phyloP scores from a whole-genome alignment of 1,140 invertebrate genomes.

The Pseudomyrmex pallidus region DNA sequence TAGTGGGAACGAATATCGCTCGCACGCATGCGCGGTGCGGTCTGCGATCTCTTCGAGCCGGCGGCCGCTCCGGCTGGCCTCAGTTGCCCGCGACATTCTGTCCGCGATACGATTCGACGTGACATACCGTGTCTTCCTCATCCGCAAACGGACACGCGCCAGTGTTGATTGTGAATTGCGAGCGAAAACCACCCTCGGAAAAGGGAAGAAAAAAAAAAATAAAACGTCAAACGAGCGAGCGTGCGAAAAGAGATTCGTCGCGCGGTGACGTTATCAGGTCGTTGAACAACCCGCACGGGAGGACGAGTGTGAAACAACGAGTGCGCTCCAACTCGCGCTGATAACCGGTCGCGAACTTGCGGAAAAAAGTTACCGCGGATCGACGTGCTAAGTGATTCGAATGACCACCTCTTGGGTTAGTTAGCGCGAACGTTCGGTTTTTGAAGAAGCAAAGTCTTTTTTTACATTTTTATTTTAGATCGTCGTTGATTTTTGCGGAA shows the following conservation, averaged over 20 bases:
- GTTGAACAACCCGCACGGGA: too few relatives aligned
- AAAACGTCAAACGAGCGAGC: neutral
- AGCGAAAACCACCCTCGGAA: neutral
- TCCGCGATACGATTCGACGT: conserved; percentile 82
- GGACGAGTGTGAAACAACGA: neutral
- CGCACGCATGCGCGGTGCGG: conserved; percentile 82
- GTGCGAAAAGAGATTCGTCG: neutral
- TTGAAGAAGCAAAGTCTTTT: neutral
- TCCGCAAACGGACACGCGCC: neutral
- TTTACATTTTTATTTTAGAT: neutral
- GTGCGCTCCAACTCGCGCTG: neutral
- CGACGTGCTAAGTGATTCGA: neutral
- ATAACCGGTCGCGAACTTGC: neutral
- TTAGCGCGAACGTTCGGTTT: neutral
- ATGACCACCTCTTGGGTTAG: too few relatives aligned
- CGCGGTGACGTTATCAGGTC: neutral
- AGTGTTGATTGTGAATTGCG: neutral
- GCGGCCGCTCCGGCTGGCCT: conserved; percentile 72
- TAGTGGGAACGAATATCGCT: conserved; percentile 70
- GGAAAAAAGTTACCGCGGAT: neutral
- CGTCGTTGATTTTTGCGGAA: neutral
- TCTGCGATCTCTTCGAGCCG: conserved; percentile 78
- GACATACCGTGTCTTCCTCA: conserved; percentile 18
- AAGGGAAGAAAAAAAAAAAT: too few relatives aligned
- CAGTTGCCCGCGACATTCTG: conserved; percentile 85